Base-by-base conservation (phyloP, 2,113 vertebrate species). In the Petroica traversi region DNA sequence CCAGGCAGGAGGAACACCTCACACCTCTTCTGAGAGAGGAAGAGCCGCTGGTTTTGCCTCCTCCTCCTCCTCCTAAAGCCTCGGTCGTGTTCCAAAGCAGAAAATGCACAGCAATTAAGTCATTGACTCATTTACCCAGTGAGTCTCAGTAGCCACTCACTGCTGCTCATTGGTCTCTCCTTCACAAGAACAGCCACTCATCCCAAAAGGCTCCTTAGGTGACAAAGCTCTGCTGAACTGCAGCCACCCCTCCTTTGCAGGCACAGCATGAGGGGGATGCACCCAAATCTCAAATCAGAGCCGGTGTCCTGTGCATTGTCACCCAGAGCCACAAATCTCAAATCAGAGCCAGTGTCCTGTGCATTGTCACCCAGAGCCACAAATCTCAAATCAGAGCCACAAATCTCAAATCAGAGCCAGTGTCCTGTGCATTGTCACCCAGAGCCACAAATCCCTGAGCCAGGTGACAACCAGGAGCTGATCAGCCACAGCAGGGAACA, bases 401-500 rank as follows among this genome's bases (percentile, higher is more conserved):
- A 17, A 8, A 68, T 19, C 10, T 45, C 63, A 36, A n/a, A 78
- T 10, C 49, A 51, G 36, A 61, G 3, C 5, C 34, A 43, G 26
- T 3, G 9, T 19, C 63, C 77, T 48, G 33, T 29, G 52, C 29
- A 26, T 28, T 49, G 48, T 11, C 52, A 19, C 0, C 34, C 66
- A 51, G 54, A 55, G 62, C 11, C 68, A 52, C 1, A 17, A 8
- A 68, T 19, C 10, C n/a, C n/a, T 0, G 1, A 52, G 31, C 20
- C 31, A 12, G 4, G 12, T 1, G 19, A 33, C 1, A 28, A 38
- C 22, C 6, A 6, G 7, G 4, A 22, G 17, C 19, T 52, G 1
- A 26, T 19, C 34, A 46, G 26, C 58, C 69, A 3, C 2, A 45
- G 58, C 19, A 28, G 41, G 66, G n/a, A 80, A 18, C 7, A 3